Conservation (phyloP, 2,888 invertebrate species). For the Calameuta filiformis region DNA sequence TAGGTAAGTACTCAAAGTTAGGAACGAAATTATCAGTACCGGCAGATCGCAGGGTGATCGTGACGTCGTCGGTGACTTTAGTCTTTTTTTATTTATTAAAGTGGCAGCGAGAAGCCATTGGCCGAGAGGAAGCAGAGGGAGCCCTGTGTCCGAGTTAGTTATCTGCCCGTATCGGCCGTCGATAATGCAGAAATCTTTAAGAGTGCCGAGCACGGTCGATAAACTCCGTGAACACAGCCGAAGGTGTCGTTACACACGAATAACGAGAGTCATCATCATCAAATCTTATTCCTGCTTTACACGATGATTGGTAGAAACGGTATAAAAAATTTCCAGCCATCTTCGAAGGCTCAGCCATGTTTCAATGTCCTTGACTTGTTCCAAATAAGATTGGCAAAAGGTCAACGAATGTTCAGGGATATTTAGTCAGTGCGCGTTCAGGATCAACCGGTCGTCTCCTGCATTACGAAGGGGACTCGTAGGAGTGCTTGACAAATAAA, state of each 20-base stretch:
- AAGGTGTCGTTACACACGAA: not conserved
- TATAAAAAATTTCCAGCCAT: not conserved
- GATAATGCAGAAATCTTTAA: not conserved
- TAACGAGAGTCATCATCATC: not conserved
- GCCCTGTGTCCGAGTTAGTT: not conserved
- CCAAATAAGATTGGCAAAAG: no score
- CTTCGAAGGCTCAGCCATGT: not conserved
- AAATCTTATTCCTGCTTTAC: not conserved
- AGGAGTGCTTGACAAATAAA: conserved; percentile 11
- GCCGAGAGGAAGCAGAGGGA: not conserved
- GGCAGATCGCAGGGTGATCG: no score
- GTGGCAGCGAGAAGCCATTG: no score
- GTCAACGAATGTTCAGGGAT: no score
- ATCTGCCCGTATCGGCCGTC: not conserved
- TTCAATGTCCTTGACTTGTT: not conserved
- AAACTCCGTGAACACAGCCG: not conserved
- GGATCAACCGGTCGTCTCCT: not conserved
- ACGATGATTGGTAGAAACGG: not conserved
- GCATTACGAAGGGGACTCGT: not conserved
- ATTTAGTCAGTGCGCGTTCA: no score
- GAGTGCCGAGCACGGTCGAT: not conserved
- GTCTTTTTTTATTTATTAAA: no score
- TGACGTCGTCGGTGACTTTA: no score
- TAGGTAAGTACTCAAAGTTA: no score
- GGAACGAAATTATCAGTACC: no score